Evolutionary conservation across 2,888 invertebrate genomes (phyloP).

Genomic region (Lamproptera curius): DNA sequence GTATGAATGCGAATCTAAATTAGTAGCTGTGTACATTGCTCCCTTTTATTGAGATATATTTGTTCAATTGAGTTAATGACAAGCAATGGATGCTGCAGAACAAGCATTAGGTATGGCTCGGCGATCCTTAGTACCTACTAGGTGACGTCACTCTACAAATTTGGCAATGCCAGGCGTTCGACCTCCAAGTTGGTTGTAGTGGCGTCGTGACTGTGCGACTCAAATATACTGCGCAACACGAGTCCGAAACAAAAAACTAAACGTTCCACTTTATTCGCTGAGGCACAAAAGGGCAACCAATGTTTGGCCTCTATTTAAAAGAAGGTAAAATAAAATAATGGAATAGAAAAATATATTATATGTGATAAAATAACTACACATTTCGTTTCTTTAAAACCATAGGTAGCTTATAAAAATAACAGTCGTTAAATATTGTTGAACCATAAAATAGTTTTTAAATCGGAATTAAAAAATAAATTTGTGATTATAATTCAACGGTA

Average conservation of each 20-base stretch:
- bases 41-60: background rate
- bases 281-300: background rate
- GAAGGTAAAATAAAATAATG: background rate
- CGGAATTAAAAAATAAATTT: too few species aligned
- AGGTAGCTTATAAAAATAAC: too few species aligned
- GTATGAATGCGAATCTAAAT: constrained; percentile 14
- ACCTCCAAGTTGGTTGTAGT: constrained; percentile 49
- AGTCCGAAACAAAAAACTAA: constrained; percentile 23
- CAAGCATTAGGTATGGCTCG: constrained; percentile 3
- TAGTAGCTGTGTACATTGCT: constrained; percentile 12
- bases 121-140: constrained; percentile 7
- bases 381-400: too few species aligned
- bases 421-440: too few species aligned
- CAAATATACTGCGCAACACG: constrained; percentile 33
- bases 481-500: too few species aligned
- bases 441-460: too few species aligned
- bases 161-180: constrained; percentile 66
- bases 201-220: constrained; percentile 33
- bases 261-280: constrained; percentile 2
- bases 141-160: constrained; percentile 58
- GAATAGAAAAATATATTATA: background rate
- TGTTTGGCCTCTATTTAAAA: too few species aligned
- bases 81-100: constrained; percentile 10
- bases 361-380: too few species aligned
- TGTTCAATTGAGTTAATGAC: background rate